A percentile compares a stretch with the other conserved stretches of the same genome.
phyloP scores from a whole-genome alignment of 2,888 invertebrate genomes.

The Nymphalis c-album region DNA sequence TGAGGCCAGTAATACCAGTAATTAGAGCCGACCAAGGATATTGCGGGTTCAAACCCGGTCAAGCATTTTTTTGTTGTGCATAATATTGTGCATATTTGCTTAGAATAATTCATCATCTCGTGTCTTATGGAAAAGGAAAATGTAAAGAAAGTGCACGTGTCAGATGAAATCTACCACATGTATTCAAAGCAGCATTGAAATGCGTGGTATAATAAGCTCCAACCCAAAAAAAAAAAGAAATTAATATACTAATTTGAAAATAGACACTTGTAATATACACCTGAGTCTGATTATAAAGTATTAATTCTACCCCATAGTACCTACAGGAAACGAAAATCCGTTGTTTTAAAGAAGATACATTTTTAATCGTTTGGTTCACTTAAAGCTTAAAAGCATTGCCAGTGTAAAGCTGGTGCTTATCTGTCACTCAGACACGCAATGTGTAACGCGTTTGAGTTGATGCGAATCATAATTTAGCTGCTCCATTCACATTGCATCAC shows the following conservation, averaged over 20 bases:
- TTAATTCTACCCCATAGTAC: neutral
- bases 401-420: slow-evolving; percentile 31
- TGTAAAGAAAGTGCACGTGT: too few relatives aligned
- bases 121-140: too few relatives aligned
- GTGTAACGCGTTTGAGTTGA: slow-evolving; percentile 32
- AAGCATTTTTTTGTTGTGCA: too few relatives aligned
- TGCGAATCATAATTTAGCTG: slow-evolving; percentile 36
- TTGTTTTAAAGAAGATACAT: slow-evolving; percentile 37
- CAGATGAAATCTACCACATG: too few relatives aligned
- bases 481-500: slow-evolving; percentile 29
- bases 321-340: slow-evolving; percentile 22
- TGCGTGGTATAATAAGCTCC: neutral
- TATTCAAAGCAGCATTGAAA: too few relatives aligned
- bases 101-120: too few relatives aligned
- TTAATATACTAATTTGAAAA: neutral
- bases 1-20: too few relatives aligned
- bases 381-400: slow-evolving; percentile 27
- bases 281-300: neutral
- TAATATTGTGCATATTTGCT: too few relatives aligned
- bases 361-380: slow-evolving; percentile 16
- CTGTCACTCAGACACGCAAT: slow-evolving; percentile 35
- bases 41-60: too few relatives aligned
- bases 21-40: too few relatives aligned
- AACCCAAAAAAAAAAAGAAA: neutral
- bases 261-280: neutral